phyloP scores from a whole-genome alignment of 2,113 vertebrate species.

The Parotia lawesii region DNA sequence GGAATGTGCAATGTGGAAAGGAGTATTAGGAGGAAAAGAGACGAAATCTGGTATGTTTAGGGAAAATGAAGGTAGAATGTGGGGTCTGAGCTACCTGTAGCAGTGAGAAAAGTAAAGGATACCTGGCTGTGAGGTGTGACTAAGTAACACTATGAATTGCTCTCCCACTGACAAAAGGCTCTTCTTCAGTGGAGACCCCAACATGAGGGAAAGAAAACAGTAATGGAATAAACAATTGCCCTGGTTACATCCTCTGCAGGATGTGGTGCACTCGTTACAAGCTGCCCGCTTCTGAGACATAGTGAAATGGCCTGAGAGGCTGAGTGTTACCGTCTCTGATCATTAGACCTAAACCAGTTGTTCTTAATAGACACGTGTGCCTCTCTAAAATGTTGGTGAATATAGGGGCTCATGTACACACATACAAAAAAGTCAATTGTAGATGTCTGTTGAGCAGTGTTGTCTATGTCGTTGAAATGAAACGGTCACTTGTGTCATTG shows the following conservation, averaged over 20 bases:
- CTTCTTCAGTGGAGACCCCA: neutral
- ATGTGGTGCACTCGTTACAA: neutral
- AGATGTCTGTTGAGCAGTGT: neutral
- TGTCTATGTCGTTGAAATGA: slow-evolving; percentile 33
- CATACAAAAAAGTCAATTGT: neutral
- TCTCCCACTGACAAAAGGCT: neutral
- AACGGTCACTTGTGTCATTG: slow-evolving; percentile 9
- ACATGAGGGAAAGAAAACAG: neutral
- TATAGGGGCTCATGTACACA: neutral
- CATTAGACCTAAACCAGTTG: neutral
- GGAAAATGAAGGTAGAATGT: neutral
- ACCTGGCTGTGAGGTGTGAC: neutral
- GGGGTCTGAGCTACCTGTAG: neutral
- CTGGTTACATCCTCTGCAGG: neutral
- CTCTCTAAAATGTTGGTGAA: neutral
- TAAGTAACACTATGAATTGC: neutral
- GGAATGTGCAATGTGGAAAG: neutral
- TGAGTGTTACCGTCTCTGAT: neutral
- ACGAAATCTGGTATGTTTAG: neutral
- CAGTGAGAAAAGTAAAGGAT: neutral
- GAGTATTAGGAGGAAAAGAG: neutral
- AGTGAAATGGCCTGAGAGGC: neutral
- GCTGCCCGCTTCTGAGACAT: neutral
- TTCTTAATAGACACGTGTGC: neutral
- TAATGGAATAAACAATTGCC: neutral